These are phyloP conservation scores for Anhinga rufa DNA, from an alignment of 2,113 vertebrate species.

Conservation along the genomic window DNA sequence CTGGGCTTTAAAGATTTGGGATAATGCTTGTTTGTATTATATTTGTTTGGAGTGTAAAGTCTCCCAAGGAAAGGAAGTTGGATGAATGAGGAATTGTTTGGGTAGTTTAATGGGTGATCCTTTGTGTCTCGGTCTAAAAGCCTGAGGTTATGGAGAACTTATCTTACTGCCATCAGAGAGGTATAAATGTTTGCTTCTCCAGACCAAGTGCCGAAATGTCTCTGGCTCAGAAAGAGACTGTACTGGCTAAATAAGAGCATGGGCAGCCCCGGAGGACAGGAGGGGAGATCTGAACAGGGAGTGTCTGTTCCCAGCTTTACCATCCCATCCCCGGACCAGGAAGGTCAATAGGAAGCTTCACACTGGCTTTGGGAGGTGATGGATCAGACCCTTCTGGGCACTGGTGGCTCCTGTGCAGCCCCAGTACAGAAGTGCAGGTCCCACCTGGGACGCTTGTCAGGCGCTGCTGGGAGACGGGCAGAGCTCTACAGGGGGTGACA, in stretches of 20 bases:
- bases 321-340: background rate
- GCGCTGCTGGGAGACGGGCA: background rate
- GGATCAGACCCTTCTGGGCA: background rate
- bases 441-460: background rate
- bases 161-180: background rate
- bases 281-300: background rate
- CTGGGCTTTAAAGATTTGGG: constrained; percentile 45
- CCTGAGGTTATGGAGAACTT: constrained; percentile 1
- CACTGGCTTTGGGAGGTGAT: background rate
- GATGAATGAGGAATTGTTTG: constrained; percentile 8
- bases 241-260: background rate
- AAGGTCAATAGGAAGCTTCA: background rate
- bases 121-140: background rate
- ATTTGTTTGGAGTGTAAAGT: constrained; percentile 24
- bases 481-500: background rate
- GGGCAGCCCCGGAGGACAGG: background rate
- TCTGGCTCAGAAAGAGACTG: background rate
- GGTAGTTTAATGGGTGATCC: background rate
- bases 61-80: background rate
- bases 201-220: background rate
- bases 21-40: background rate
- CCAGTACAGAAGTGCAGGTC: background rate
- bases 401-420: background rate
- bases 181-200: constrained; percentile 14
- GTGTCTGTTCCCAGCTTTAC: background rate